Conservation (phyloP, 92 coral and sea anemone genomes). For the Phymanthus crucifer region DNA sequence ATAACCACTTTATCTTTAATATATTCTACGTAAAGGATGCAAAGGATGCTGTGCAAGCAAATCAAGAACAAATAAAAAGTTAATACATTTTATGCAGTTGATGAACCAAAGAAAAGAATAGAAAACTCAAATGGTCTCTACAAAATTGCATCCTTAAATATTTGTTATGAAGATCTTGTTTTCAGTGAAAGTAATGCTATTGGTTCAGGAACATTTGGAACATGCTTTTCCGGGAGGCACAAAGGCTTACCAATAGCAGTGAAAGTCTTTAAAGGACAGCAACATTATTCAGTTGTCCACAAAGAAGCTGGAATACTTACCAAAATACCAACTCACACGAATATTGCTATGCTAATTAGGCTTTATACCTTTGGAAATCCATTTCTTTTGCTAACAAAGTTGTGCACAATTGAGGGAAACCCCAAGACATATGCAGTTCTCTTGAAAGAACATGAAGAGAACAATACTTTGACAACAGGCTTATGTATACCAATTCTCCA, state of each 20-base stretch:
- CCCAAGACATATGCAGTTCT: slow-evolving; percentile 35
- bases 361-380: slow-evolving; percentile 34
- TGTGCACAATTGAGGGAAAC: slow-evolving; percentile 26
- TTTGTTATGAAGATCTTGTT: slow-evolving; percentile 36
- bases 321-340: slow-evolving; percentile 43
- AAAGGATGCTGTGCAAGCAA: not conserved
- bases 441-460: slow-evolving; percentile 16
- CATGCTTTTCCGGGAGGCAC: slow-evolving; percentile 46
- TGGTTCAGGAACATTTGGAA: slow-evolving; percentile 64
- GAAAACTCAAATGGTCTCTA: not conserved
- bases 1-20: too few relatives aligned
- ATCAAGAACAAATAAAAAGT: not conserved
- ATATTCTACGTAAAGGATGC: too few relatives aligned
- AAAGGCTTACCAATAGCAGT: slow-evolving; percentile 45
- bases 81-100: not conserved
- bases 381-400: slow-evolving; percentile 37
- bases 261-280: slow-evolving; percentile 35
- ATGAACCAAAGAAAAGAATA: not conserved
- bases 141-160: slow-evolving; percentile 40
- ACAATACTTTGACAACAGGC: not conserved
- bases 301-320: slow-evolving; percentile 42
- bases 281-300: slow-evolving; percentile 22
- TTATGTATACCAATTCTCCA: slow-evolving; percentile 18
- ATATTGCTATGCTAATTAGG: slow-evolving; percentile 51
- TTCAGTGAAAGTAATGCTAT: slow-evolving; percentile 11